Conservation (phyloP, 2,113 vertebrate genomes). For the Cheirogaleus medius region DNA sequence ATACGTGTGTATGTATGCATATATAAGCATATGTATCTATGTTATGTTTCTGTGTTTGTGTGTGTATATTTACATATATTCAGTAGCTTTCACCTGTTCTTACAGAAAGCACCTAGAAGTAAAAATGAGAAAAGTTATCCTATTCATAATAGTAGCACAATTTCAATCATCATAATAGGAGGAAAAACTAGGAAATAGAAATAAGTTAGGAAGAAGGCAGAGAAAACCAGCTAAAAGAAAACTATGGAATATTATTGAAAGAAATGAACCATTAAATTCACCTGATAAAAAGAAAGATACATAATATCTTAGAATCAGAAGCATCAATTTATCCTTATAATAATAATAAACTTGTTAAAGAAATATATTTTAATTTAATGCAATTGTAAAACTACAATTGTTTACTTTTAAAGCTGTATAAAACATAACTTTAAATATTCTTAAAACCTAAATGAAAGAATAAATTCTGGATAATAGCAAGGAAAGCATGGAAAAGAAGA, state of each 20-base stretch:
- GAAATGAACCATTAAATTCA: not conserved
- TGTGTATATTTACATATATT: not conserved
- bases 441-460: not conserved
- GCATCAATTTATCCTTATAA: not conserved
- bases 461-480: not conserved
- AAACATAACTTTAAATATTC: not conserved
- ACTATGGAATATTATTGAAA: not conserved
- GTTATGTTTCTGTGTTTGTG: no score
- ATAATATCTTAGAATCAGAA: not conserved
- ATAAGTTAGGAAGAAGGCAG: not conserved
- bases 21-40: not conserved
- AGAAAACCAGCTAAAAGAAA: not conserved
- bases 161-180: not conserved
- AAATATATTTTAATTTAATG: not conserved
- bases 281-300: not conserved
- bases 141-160: not conserved
- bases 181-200: not conserved
- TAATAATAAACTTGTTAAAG: no score
- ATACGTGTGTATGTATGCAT: not conserved
- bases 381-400: not conserved
- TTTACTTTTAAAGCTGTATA: not conserved
- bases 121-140: not conserved
- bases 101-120: not conserved
- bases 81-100: not conserved
- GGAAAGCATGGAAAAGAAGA: not conserved